These are phyloP conservation scores for Glomeris maerens DNA, from an alignment of 1,140 invertebrate species.

Conservation along the genomic window DNA sequence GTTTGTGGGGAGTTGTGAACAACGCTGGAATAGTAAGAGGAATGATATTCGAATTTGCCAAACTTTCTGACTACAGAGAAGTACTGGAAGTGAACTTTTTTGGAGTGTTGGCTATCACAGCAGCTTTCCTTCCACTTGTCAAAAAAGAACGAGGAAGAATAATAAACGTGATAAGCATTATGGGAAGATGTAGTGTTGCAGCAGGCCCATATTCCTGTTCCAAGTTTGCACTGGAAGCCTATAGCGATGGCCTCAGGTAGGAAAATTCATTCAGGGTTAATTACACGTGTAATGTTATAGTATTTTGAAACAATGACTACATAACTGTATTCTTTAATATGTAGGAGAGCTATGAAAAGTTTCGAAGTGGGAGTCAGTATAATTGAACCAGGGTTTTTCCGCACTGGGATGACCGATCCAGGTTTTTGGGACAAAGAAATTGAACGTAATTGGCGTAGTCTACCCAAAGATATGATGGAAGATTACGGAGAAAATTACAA, in stretches of 20 bases:
- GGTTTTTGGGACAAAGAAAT: background rate
- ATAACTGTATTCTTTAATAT: background rate
- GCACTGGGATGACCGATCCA: background rate
- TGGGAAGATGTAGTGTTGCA: background rate
- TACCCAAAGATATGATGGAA: background rate
- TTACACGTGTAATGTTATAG: background rate
- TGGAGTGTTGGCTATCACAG: background rate
- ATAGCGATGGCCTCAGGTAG: slow-evolving; percentile 3
- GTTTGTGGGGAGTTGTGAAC: background rate
- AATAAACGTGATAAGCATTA: background rate
- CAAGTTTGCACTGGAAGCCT: slow-evolving; percentile 1
- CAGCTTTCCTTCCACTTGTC: background rate
- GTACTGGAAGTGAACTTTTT: slow-evolving; percentile 3
- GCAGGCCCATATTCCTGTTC: background rate
- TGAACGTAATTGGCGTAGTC: background rate
- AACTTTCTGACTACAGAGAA: background rate
- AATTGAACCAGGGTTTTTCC: background rate
- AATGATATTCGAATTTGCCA: background rate
- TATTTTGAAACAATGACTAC: background rate
- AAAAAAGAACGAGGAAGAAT: background rate
- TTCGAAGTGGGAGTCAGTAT: background rate
- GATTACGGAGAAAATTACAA: background rate
- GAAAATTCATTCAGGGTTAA: background rate
- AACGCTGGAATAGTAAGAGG: background rate
- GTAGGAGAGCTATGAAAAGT: background rate